Base-by-base conservation (phyloP, 2,888 invertebrate genomes). In the Perizoma flavofasciatum region DNA sequence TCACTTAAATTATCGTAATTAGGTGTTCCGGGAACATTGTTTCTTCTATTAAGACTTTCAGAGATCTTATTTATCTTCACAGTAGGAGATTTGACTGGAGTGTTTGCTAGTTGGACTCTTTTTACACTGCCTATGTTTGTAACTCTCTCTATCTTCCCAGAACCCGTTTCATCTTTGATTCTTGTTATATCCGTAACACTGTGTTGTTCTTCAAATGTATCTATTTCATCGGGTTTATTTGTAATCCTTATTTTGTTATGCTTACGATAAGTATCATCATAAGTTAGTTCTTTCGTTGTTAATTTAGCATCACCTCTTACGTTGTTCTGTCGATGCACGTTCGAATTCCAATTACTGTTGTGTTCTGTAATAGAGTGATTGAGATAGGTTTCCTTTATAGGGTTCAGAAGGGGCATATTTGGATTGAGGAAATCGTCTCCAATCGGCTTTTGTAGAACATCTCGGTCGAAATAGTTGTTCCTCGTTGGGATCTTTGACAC, bases 361-460 rank as follows among this genome's bases (percentile, higher is more conserved):
- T 73, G 68, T 50, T 82, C 78, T 5, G 71, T 49, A 4, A 83
- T 45, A 11, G 85, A 75, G 43, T 77, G 69, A 64, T 89, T 88
- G 6, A 53, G 59, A 56, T 81, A 82, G n/a, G 73, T 58, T 63
- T 68, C 73, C 4, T 40, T 52, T n/a, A 35, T 39, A 10, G 49
- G 8, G 10, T 0, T 44, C 10, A 10, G 9, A 9, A 35, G 9
- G 34, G 43, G 32, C 22, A 41, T 22, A 43, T 43, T 6, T 22
- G 11, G 22, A 11, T 44, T 22, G 44, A 44, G 7, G 6, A 22
- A 6, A 44, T 44, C 48, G 4, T 43, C 41, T 33, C 35, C 32
- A n/a, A 35, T 22, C 7, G 54, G 54, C 41, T 40, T 55, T 6
- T 44, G 22, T 44, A 22, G 6, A 0, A 44, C 44, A 6, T 44